Evolutionary conservation across 2,113 vertebrate genomes (phyloP), one percentile per base, ranked within the genome.

Genomic region (Percina caprodes): DNA sequence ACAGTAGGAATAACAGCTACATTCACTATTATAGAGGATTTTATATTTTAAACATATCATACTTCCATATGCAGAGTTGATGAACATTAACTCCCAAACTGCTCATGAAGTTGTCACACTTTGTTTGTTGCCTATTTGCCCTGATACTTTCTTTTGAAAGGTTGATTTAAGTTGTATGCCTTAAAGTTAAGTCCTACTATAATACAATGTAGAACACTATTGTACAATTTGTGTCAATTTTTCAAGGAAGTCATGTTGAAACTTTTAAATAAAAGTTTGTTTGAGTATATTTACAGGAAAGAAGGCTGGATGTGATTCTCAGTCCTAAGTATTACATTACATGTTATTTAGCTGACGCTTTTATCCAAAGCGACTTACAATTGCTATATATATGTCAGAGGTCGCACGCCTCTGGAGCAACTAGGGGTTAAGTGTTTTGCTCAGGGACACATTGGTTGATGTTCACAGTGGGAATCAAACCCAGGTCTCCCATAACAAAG

Each of bases 1-100:
- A 61, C 45, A 55, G 52, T 42, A 39, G 24, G 52, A 80, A 74
- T 77, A 48, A 59, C 74, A 73, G 67, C 21, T 15, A 67, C 15
- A 42, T 74, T 73, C 26, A 48, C 23, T 6, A 19, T 19, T 11
- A 21, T 2, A 12, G 1, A 24, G 21, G 15, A 11, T 45, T 84
- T 79, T 55, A 35, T 45, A 59, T 39, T 63, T 59, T 23, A 51
- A 39, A 74, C 26, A 39, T 24, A 3, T 5, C 2, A 5, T 46
- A 45, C 13, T 51, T 45, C 15, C 15, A 12, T 23, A 23, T 21
- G n/a, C 11, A 42, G 14, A 69, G 56, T 12, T 62, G 8, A 26
- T 30, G 9, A 46, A 62, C 67, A 33, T 18, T 59, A 58, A 45
- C 6, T 19, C 12, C 26, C 35, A 69, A 60, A 19, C 15, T 23